phyloP scores from a whole-genome alignment of 2,113 vertebrate species.

The Sinocyclocheilus grahami region DNA sequence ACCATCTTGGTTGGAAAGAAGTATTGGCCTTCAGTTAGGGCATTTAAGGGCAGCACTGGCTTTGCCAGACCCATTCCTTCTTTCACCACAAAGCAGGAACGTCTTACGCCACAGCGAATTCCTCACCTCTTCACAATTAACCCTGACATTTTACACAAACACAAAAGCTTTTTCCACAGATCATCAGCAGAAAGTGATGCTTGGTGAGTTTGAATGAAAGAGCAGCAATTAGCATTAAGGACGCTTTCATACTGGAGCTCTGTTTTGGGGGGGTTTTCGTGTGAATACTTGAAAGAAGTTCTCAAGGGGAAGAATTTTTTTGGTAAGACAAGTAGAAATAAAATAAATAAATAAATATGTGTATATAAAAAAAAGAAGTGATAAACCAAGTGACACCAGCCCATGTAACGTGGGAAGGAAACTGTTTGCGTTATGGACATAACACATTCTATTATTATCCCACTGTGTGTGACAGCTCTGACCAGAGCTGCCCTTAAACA shows the following conservation, averaged over 20 bases:
- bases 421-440: conserved; percentile 61
- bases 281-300: conserved; percentile 64
- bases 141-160: conserved; percentile 10
- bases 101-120: neutral
- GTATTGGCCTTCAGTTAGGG: conserved; percentile 48
- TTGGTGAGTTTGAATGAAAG: neutral
- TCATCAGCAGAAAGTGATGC: neutral
- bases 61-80: conserved; percentile 5
- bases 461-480: conserved; percentile 74
- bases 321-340: conserved; percentile 37
- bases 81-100: neutral
- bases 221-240: neutral
- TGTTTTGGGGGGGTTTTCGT: conserved; percentile 48
- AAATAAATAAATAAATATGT: conserved; percentile 38
- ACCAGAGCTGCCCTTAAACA: conserved; percentile 77
- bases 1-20: conserved; percentile 44
- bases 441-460: conserved; percentile 79
- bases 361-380: neutral
- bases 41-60: conserved; percentile 30
- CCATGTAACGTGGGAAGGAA: conserved; percentile 78
- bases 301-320: conserved; percentile 43
- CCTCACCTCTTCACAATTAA: conserved; percentile 6
- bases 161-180: neutral
- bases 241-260: neutral
- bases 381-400: conserved; percentile 68